These are phyloP conservation scores for Rhea americana DNA, from an alignment of 2,113 vertebrate species.

Conservation along the genomic window DNA sequence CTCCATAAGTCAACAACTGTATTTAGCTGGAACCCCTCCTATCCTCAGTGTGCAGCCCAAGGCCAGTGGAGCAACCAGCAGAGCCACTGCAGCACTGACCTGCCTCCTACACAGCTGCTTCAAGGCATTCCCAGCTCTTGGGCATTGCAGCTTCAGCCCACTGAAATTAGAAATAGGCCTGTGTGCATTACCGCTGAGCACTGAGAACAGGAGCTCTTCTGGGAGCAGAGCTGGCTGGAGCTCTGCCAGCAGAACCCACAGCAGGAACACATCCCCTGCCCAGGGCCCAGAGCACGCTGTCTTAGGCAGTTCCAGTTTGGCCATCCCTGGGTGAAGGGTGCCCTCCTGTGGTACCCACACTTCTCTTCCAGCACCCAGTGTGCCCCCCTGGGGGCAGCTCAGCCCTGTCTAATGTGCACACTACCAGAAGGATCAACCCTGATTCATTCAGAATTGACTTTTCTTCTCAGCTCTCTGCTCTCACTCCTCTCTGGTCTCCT, in stretches of 20 bases:
- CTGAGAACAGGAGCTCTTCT: not conserved
- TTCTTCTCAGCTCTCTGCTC: not conserved
- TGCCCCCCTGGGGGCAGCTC: not conserved
- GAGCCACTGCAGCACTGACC: too few species aligned
- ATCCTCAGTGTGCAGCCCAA: too few species aligned
- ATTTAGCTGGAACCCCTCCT: not conserved
- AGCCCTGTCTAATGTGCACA: not conserved
- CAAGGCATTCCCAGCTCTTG: not conserved
- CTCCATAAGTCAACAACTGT: not conserved
- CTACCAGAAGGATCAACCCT: not conserved
- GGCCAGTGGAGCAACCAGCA: not conserved
- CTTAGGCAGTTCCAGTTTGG: not conserved
- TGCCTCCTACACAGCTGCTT: not conserved
- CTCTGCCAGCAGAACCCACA: not conserved
- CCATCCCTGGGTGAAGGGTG: not conserved
- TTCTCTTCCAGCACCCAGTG: not conserved
- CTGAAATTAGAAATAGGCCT: not conserved
- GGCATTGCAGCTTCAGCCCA: not conserved
- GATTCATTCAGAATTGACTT: not conserved
- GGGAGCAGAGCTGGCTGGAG: not conserved
- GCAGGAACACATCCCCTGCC: not conserved
- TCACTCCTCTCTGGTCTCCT: not conserved
- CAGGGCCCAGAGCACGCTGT: not conserved
- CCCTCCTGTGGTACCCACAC: rapidly evolving
- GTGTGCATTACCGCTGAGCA: not conserved